Conservation (phyloP, 2,113 vertebrate species). For the Coptodon bakossiorum region DNA sequence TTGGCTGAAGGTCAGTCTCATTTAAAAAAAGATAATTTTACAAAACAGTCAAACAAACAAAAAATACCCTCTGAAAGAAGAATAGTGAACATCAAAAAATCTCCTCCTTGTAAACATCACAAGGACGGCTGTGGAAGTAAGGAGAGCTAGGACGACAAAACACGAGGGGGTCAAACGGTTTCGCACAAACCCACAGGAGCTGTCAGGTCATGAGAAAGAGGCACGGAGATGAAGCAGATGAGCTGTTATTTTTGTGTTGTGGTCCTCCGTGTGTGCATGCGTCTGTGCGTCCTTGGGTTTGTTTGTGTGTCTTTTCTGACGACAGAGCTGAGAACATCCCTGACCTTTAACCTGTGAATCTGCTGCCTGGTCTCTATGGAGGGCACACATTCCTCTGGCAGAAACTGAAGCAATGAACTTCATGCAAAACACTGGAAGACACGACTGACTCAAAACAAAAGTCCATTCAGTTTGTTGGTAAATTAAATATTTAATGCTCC, state of each 20-base stretch:
- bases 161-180: background rate
- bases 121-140: background rate
- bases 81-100: background rate
- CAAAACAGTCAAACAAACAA: background rate
- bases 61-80: background rate
- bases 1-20: background rate
- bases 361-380: slow-evolving; percentile 13
- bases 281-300: background rate
- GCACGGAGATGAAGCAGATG: background rate
- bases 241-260: slow-evolving; percentile 19
- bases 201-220: slow-evolving; percentile 59
- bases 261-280: background rate
- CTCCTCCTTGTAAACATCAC: background rate
- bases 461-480: background rate
- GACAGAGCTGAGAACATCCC: slow-evolving; percentile 20
- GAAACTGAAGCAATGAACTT: background rate
- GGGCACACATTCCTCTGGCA: slow-evolving; percentile 29
- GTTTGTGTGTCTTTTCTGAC: slow-evolving; percentile 20
- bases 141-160: background rate
- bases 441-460: background rate
- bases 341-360: slow-evolving; percentile 28
- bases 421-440: background rate
- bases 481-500: background rate
- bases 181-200: background rate
- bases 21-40: background rate